A percentile compares a stretch with the other conserved stretches of the same genome.
phyloP scores from a whole-genome alignment of 2,797 vertebrate genomes.

The Poecilia velifera region DNA sequence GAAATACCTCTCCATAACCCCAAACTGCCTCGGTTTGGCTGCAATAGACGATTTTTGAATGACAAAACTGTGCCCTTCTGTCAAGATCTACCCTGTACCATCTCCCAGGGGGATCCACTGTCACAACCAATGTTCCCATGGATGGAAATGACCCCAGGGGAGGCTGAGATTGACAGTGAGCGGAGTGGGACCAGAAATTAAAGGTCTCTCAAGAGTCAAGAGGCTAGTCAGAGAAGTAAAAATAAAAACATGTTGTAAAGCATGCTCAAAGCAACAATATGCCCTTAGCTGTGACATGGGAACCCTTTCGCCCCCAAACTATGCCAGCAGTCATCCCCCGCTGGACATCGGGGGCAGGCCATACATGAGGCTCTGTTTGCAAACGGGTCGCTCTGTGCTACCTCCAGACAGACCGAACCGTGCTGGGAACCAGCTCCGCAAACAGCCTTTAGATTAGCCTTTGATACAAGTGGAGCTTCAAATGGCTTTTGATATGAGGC shows the following conservation, averaged over 20 bases:
- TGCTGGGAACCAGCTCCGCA: conserved; percentile 71
- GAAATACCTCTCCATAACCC: conserved; percentile 15
- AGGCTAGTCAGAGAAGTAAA: conserved; percentile 57
- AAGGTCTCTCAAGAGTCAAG: conserved; percentile 70
- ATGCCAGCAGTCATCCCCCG: conserved; percentile 54
- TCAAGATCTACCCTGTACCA: conserved; percentile 41
- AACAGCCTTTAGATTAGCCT: conserved; percentile 54
- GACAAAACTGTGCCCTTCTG: conserved; percentile 44
- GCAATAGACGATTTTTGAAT: conserved; percentile 17
- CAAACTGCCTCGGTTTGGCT: conserved; percentile 30
- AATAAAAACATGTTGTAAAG: conserved; percentile 69
- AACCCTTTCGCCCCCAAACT: conserved; percentile 56
- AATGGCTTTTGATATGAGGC: conserved; percentile 60
- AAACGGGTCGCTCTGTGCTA: conserved; percentile 52
- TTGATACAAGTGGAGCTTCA: conserved; percentile 44
- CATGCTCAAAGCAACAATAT: conserved; percentile 57
- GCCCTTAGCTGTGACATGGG: conserved; percentile 64
- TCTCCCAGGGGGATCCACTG: conserved; percentile 50
- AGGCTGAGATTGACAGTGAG: conserved; percentile 69
- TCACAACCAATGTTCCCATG: conserved; percentile 76
- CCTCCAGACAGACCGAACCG: conserved; percentile 61
- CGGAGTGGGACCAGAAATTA: conserved; percentile 66
- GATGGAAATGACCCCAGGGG: conserved; percentile 61
- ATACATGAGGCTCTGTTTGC: conserved; percentile 54
- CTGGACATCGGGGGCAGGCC: conserved; percentile 48